Evolutionary conservation across 2,888 invertebrate species (phyloP).

Genomic region (Campoplex nolae): DNA sequence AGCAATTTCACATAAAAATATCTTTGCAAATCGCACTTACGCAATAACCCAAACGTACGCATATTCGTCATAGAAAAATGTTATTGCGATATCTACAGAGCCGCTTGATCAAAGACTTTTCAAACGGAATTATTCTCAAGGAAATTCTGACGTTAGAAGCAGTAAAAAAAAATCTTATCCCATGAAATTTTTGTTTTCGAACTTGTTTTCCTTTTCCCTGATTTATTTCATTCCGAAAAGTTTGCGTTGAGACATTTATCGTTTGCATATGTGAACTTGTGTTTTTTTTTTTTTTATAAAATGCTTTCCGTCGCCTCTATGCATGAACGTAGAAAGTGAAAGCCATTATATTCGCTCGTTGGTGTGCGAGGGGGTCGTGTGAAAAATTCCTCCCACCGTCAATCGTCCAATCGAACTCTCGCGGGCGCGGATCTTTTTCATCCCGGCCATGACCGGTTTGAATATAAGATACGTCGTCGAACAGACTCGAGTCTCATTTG

Average conservation of each 20-base stretch:
- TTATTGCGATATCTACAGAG: not conserved
- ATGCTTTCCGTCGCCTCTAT: constrained; percentile 1
- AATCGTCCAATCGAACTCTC: constrained; percentile 73
- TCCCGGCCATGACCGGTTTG: constrained; percentile 80
- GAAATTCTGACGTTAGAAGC: not conserved
- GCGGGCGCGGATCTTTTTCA: constrained; percentile 72
- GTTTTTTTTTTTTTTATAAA: constrained; percentile 50
- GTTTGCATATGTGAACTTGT: constrained; percentile 64
- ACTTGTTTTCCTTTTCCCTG: not conserved
- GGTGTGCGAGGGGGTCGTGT: constrained; percentile 74
- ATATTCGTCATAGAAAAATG: not conserved
- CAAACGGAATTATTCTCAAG: constrained; percentile 25
- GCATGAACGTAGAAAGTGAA: constrained; percentile 80
- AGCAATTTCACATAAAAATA: too few relatives aligned
- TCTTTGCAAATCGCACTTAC: not conserved
- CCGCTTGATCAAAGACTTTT: not conserved
- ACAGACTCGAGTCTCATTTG: constrained; percentile 71
- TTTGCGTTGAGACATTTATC: constrained; percentile 35
- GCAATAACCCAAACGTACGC: not conserved
- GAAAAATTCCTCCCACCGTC: constrained; percentile 76
- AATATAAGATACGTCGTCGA: constrained; percentile 75
- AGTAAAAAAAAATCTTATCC: not conserved
- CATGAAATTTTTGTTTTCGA: not conserved
- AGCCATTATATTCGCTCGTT: constrained; percentile 80
- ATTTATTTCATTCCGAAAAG: constrained; percentile 40